Evolutionary conservation across 2,113 vertebrate genomes (phyloP).

Genomic region (Oenanthe oenanthe): DNA sequence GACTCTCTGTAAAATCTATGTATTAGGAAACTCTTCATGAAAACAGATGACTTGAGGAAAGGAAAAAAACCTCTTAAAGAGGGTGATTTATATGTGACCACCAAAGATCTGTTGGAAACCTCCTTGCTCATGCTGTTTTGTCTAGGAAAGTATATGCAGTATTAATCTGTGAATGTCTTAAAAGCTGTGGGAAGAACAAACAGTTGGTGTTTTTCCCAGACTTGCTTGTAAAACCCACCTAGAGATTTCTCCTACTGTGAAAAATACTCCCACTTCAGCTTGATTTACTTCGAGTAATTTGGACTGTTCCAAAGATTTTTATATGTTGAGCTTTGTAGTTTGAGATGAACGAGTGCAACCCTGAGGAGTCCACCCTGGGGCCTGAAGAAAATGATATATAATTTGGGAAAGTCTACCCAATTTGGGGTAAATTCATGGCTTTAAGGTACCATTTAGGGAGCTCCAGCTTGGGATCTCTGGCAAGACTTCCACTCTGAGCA

Average conservation of each 20-base stretch:
- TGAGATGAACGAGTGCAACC: neutral
- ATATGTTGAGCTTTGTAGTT: neutral
- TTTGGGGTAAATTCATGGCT: neutral
- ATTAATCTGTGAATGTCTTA: conserved; percentile 57
- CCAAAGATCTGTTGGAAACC: conserved; percentile 54
- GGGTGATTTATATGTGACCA: conserved; percentile 54
- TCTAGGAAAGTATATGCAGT: conserved; percentile 48
- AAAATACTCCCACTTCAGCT: conserved; percentile 30
- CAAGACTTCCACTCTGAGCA: neutral
- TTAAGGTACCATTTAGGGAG: neutral
- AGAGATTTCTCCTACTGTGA: conserved; percentile 60
- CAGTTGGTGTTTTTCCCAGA: conserved; percentile 63
- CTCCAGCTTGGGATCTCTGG: neutral
- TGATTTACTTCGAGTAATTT: conserved; percentile 1
- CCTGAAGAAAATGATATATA: neutral
- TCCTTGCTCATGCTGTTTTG: conserved; percentile 50
- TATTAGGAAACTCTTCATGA: conserved; percentile 3
- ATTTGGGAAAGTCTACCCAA: neutral
- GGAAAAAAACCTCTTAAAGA: neutral
- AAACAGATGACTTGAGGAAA: conserved; percentile 30
- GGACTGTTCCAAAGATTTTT: neutral
- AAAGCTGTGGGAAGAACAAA: conserved; percentile 66
- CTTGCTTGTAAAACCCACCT: conserved; percentile 65
- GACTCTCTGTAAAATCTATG: neutral
- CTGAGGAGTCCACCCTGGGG: neutral